Evolutionary conservation across 2,888 invertebrate species (phyloP), one percentile per base, ranked within the genome.

Genomic region (Pollenia angustigena): DNA sequence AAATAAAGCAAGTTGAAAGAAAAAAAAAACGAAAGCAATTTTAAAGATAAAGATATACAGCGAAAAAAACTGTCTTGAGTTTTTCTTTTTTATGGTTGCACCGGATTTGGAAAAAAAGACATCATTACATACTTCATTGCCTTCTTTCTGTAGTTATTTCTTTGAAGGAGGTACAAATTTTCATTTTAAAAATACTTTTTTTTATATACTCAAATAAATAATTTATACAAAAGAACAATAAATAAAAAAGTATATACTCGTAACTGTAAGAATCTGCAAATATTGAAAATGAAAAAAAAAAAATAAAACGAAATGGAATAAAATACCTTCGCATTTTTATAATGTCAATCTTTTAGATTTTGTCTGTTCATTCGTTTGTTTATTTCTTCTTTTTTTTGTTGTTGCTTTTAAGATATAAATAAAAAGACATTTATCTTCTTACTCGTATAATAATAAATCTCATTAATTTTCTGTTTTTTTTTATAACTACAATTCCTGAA

Each of bases 381-480:
- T 6, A 9, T 4, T 52, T 12, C 4, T 48, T 40, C 2, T 66
- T 66, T 44, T 11, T 1, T 8, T 69, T 78, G 23, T 23, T 23
- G 23, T 23, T 16, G 2, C 48, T 50, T 58, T 52, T 3, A 40
- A 16, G 11, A 23, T 16, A 62, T 11, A 48, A 71, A 69, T 23
- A 1, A 23, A 46, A 84, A 84, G 52, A 80, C 69, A 75, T 85
- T 75, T 80, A 85, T 75, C 85, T 80, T 85, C 18, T 76, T 71
- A 82, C 23, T 46, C 66, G 23, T 46, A 16, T 1, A 40, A 76
- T 60, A 72, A 72, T 85, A 71, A 85, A 75, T 71, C 76, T 69
- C 58, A 74, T 74, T 68, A 81, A 60, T 69, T 74, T 76, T 76
- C 69, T 62, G 69, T 32, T 32, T 69, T 69, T 69, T 71, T 69